A percentile compares a stretch with the other conserved stretches of the same genome.
phyloP scores from a whole-genome alignment of 2,113 vertebrate genomes.

The Megaceryle maxima region DNA sequence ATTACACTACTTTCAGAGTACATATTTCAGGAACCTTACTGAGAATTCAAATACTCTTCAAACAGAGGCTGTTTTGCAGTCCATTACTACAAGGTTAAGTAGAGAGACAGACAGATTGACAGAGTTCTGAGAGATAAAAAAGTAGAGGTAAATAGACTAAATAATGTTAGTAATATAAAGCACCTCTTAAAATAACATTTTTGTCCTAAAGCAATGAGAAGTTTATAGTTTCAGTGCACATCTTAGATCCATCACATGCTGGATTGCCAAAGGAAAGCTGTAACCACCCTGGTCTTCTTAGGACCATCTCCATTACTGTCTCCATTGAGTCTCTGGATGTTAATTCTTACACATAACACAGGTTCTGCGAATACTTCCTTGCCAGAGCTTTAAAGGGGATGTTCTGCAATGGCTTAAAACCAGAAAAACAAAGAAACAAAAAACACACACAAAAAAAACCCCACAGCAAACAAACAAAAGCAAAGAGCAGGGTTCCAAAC shows the following conservation, averaged over 20 bases:
- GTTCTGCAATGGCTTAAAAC: background rate
- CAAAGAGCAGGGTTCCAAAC: accelerated
- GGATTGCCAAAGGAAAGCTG: background rate
- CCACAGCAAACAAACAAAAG: background rate
- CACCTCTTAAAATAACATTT: background rate
- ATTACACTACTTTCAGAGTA: background rate
- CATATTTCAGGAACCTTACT: background rate
- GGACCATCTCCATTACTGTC: background rate
- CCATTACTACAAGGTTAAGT: background rate
- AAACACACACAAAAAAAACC: background rate
- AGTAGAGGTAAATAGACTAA: background rate
- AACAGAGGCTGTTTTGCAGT: background rate
- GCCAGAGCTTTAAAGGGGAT: background rate
- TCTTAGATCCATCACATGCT: background rate
- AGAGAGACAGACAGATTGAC: background rate
- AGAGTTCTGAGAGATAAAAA: background rate
- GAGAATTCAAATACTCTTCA: background rate
- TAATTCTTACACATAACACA: background rate
- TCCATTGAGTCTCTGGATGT: background rate
- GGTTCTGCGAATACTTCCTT: accelerated
- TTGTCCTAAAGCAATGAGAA: background rate
- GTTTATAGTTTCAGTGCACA: background rate
- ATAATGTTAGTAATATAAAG: background rate
- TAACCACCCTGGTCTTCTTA: background rate
- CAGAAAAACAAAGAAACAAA: background rate